A percentile compares a stretch with the other conserved stretches of the same genome.
Conservation (phyloP, 2,113 vertebrate species). For the Rhegmatorhina hoffmannsi region DNA sequence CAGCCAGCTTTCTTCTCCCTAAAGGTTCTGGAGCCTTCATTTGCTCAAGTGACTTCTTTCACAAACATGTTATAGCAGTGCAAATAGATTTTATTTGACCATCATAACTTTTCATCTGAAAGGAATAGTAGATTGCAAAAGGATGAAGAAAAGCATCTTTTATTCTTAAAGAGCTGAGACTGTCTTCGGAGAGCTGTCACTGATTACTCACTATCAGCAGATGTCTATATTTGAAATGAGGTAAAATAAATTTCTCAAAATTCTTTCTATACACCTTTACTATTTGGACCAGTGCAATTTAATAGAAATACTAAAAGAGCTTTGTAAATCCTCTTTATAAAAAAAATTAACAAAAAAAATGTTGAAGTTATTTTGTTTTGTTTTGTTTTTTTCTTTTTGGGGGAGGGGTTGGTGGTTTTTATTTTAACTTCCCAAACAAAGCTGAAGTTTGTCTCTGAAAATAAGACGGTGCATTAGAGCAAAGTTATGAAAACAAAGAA, state of each 20-base stretch:
- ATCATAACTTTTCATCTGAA: background rate
- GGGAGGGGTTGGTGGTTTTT: background rate
- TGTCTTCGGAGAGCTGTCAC: background rate
- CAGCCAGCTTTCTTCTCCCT: background rate
- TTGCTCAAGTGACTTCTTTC: background rate
- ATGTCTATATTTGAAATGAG: background rate
- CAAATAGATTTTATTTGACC: background rate
- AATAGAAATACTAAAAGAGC: background rate
- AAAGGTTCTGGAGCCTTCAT: background rate
- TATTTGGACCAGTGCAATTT: background rate
- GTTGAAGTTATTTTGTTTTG: slow-evolving; percentile 52
- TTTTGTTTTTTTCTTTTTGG: background rate
- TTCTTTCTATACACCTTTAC: background rate
- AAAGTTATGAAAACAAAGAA: slow-evolving; percentile 79
- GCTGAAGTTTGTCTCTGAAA: slow-evolving; percentile 73
- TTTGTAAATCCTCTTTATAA: slow-evolving; percentile 6
- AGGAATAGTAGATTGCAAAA: background rate
- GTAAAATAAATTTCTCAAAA: background rate
- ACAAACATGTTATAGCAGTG: background rate
- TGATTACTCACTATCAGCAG: background rate
- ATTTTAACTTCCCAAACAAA: slow-evolving; percentile 65
- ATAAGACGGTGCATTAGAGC: slow-evolving; percentile 74
- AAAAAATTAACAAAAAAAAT: slow-evolving; percentile 21
- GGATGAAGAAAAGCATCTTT: background rate
- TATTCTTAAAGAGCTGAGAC: background rate